Evolutionary conservation across 2,888 invertebrate species (phyloP).

Genomic region (Rotaria magnacalcarata): DNA sequence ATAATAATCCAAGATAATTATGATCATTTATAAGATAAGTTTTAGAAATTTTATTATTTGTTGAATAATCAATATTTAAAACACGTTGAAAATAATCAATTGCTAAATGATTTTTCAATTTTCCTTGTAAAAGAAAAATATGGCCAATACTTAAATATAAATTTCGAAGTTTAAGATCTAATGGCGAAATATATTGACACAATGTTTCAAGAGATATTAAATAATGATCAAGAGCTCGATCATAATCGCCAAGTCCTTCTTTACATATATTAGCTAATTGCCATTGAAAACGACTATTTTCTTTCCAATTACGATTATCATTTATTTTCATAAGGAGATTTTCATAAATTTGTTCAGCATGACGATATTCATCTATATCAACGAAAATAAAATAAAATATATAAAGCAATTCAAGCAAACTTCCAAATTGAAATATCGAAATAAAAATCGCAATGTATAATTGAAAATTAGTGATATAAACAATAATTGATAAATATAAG

Average conservation of each 20-base stretch:
- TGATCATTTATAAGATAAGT: neutral
- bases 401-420: too few relatives aligned
- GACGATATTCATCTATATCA: neutral
- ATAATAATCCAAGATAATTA: neutral
- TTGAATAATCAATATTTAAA: neutral
- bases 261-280: neutral
- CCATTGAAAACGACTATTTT: neutral
- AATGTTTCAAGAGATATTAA: neutral
- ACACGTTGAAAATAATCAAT: neutral
- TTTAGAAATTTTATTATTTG: neutral
- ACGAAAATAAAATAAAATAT: too few relatives aligned
- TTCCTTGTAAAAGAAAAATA: neutral
- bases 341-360: neutral
- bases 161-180: neutral
- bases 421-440: too few relatives aligned
- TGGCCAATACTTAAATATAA: neutral
- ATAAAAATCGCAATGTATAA: too few relatives aligned
- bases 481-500: too few relatives aligned
- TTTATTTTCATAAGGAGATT: neutral
- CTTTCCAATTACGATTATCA: neutral
- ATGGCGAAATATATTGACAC: neutral
- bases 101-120: neutral
- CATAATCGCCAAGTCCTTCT: neutral
- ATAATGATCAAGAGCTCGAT: neutral
- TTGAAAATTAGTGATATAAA: too few relatives aligned